Percentiles rank a stretch among this genome's conserved stretches.
These are phyloP conservation scores for Leptopilina clavipes DNA, from an alignment of 1,140 invertebrate species.

Conservation along the genomic window DNA sequence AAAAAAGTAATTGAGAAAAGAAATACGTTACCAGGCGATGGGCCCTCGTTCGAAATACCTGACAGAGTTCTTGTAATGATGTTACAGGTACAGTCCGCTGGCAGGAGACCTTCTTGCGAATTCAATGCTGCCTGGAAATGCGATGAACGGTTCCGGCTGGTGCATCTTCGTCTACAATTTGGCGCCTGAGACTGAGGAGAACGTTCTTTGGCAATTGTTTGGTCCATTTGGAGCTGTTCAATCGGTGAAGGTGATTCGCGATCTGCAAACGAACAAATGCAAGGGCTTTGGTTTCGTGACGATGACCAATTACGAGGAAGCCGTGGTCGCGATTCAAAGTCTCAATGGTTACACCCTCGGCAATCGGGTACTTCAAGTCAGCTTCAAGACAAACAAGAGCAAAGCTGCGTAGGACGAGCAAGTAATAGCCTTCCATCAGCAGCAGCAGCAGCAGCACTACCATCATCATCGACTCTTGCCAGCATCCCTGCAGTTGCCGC, in stretches of 20 bases:
- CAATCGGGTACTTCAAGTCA: slow-evolving; percentile 98
- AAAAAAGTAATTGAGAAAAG: too few relatives aligned
- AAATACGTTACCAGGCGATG: neutral
- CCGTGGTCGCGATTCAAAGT: slow-evolving; percentile 96
- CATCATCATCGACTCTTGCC: slow-evolving; percentile 42
- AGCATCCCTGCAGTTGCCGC: slow-evolving; percentile 42
- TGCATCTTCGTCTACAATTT: slow-evolving; percentile 99
- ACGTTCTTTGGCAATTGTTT: slow-evolving; percentile 98
- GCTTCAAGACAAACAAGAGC: slow-evolving; percentile 97
- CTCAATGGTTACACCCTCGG: slow-evolving; percentile 98
- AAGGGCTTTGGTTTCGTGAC: slow-evolving; percentile 99
- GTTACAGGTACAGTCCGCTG: slow-evolving; percentile 92
- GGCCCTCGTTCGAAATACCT: neutral
- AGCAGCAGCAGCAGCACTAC: slow-evolving; percentile 45
- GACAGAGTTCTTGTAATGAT: slow-evolving; percentile 24
- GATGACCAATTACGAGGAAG: slow-evolving; percentile 99
- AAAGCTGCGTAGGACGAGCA: slow-evolving; percentile 85
- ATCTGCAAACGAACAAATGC: slow-evolving; percentile 98
- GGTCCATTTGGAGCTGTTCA: slow-evolving; percentile 99
- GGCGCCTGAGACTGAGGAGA: slow-evolving; percentile 98
- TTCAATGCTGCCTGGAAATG: slow-evolving; percentile 88
- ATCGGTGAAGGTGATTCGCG: slow-evolving; percentile 97
- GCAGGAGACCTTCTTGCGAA: slow-evolving; percentile 93
- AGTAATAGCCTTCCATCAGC: slow-evolving; percentile 47
- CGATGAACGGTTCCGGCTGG: slow-evolving; percentile 92